Conservation (phyloP, 2,113 vertebrate species). For the Tetrao urogallus region DNA sequence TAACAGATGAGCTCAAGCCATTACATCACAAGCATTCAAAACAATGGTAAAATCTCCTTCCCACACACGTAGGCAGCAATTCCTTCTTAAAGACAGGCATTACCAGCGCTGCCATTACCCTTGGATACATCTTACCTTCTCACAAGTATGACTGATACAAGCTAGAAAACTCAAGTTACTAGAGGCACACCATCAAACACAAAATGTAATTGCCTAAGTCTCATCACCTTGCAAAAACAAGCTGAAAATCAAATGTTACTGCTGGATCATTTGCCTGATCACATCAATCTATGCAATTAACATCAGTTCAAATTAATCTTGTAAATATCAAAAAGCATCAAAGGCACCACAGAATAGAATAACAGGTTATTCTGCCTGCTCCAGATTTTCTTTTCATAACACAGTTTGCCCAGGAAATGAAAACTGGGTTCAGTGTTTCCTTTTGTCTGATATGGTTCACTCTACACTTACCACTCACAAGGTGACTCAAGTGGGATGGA, state of each 20-base stretch:
- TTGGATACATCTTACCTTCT: background rate
- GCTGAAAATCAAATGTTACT: background rate
- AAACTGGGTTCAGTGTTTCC: background rate
- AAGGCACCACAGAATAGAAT: background rate
- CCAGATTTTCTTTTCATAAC: background rate
- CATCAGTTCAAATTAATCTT: background rate
- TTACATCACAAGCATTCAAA: background rate
- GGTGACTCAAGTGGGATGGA: background rate
- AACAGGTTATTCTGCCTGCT: background rate
- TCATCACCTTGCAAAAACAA: background rate
- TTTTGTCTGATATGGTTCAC: background rate
- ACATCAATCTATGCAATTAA: background rate
- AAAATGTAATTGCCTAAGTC: background rate
- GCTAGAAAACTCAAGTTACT: background rate
- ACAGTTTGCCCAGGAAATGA: background rate
- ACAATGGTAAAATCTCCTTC: background rate
- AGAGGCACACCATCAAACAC: background rate
- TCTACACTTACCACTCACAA: background rate
- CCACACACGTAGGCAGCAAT: background rate
- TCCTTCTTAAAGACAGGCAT: background rate
- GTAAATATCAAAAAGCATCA: background rate
- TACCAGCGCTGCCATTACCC: background rate
- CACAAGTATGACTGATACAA: background rate
- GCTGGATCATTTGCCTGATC: background rate
- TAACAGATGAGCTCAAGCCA: fast-evolving